Base-by-base conservation (phyloP, 2,113 vertebrate species). In the Periophthalmodon schlosseri region DNA sequence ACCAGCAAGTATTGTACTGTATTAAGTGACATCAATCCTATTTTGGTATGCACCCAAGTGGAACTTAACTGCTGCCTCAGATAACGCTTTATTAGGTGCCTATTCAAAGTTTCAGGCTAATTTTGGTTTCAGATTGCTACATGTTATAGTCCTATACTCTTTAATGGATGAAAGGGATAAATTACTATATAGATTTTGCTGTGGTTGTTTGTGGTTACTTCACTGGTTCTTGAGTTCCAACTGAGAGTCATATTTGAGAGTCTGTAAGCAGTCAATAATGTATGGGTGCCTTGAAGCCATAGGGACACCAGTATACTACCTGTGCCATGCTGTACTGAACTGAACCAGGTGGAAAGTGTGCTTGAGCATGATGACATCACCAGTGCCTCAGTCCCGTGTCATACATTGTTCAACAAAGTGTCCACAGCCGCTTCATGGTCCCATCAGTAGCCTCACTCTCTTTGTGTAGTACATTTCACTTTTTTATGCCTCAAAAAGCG, bases 321-420 rank as follows among this genome's bases (percentile, higher is more conserved):
- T 20, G 18, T n/a, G 1, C 52, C 11, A 10, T 13, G 4, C 33
- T 44, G 20, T n/a, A 0, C 33, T 44, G 34, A 12, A 44, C 63
- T n/a, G 18, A 20, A 65, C 34, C 34, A 4, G 18, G 34, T 44
- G 63, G 34, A 65, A 65, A 20, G 9, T 65, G 63, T n/a, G 34
- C 36, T 65, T 84, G 85, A 89, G 91, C 92, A 93, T 92, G 92
- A 90, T 72, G 75, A 86, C 73, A 76, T 87, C 88, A 88, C 80
- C 86, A 86, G 81, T 77, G 82, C 87, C 90, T 89, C 79, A 70
- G 80, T 77, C 71, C 79, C 84, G 57, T 73, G 72, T 79, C 88
- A 87, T 91, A 73, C 87, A 87, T 88, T 84, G 76, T 87, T 79
- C 79, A 87, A 80, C 83, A 85, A 83, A 75, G 73, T 21, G 79